phyloP scores from a whole-genome alignment of 2,797 vertebrate genomes.

The Arctocebus calabarensis region DNA sequence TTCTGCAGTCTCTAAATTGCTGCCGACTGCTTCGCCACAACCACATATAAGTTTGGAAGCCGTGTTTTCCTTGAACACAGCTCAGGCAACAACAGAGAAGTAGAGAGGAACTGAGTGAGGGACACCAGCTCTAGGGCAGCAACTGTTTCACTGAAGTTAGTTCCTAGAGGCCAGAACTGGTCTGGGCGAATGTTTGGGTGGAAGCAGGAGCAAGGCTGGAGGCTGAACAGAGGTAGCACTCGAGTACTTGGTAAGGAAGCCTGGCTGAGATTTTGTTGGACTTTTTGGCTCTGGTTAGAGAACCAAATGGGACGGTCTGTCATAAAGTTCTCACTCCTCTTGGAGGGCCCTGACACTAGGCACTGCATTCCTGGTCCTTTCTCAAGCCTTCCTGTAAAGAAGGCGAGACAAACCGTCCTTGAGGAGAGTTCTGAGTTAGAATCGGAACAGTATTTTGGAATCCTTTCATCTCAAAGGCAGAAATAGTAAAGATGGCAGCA shows the following conservation, averaged over 20 bases:
- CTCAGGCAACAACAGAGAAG: background rate
- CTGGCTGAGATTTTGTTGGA: conserved; percentile 52
- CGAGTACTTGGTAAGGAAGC: background rate
- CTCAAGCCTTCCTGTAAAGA: background rate
- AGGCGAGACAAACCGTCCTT: conserved; percentile 54
- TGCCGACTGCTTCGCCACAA: conserved; percentile 42
- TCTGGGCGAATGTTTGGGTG: background rate
- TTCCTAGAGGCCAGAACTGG: background rate
- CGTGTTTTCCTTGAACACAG: background rate
- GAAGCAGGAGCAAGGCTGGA: background rate
- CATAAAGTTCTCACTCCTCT: conserved; percentile 39
- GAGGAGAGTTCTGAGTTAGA: conserved; percentile 48
- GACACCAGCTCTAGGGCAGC: background rate
- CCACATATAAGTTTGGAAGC: background rate
- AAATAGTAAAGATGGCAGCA: conserved; percentile 42
- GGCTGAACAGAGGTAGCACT: background rate
- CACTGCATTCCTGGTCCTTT: background rate
- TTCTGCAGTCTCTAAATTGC: conserved; percentile 55
- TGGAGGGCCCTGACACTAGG: background rate
- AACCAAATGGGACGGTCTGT: background rate
- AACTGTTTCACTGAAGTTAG: background rate
- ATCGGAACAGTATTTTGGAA: conserved; percentile 33
- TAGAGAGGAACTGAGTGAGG: background rate
- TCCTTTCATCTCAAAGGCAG: conserved; percentile 42
- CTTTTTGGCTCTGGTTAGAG: conserved; percentile 24